These are phyloP conservation scores for Ahaetulla prasina DNA, from an alignment of 2,113 vertebrate species.

Conservation along the genomic window DNA sequence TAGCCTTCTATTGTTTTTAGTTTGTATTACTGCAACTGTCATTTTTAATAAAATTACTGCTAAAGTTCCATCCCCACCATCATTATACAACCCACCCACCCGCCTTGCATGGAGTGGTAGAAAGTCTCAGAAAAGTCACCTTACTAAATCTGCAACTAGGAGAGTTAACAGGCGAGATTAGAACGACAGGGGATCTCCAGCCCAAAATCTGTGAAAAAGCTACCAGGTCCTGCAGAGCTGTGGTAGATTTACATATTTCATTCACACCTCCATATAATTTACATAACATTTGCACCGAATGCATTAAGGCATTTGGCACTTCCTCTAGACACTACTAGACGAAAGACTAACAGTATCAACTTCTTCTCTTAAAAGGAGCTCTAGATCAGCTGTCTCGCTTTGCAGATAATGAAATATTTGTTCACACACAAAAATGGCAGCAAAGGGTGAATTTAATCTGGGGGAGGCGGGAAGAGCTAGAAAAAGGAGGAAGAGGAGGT, in stretches of 20 bases:
- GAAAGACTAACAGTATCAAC: background rate
- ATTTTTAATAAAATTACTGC: background rate
- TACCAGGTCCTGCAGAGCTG: background rate
- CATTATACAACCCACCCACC: background rate
- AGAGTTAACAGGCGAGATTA: background rate
- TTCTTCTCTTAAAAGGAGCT: background rate
- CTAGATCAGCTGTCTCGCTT: background rate
- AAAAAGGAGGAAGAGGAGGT: background rate
- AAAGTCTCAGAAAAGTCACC: background rate
- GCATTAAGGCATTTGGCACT: slow-evolving; percentile 14
- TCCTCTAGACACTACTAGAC: background rate
- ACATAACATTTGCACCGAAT: slow-evolving; percentile 30
- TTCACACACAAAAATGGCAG: background rate
- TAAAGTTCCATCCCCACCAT: background rate
- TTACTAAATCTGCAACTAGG: background rate
- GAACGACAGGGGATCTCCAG: background rate
- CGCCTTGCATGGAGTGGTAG: too few species aligned
- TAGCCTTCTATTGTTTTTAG: background rate
- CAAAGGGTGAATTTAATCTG: background rate
- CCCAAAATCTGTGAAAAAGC: background rate
- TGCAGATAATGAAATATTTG: background rate
- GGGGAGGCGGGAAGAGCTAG: background rate
- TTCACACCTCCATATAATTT: slow-evolving; percentile 5
- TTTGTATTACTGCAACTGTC: background rate
- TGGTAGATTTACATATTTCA: background rate